Base-by-base conservation (phyloP, 2,797 vertebrate species). In the Brachyalestes nurse region DNA sequence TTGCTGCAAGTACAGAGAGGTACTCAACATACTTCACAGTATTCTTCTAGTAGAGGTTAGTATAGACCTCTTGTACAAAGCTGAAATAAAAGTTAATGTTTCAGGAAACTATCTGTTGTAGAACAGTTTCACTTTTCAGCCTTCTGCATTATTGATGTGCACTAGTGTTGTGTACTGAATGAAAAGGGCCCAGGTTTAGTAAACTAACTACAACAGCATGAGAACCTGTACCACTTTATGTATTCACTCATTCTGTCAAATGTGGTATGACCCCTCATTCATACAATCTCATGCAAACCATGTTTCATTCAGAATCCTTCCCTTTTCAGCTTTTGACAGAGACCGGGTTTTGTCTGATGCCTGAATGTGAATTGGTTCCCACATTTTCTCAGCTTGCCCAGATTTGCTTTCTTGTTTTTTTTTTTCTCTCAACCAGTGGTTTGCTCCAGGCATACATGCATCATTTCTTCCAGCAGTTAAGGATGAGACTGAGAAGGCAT, bases 381-480 rank as follows among this genome's bases (percentile, higher is more conserved):
- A 77, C n/a, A 86, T 81, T 80, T 76, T 72, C 71, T 58, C 71
- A 0, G 47, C 75, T 73, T 80, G 72, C 74, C 10, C 83, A 66
- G 62, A 85, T 85, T 88, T 74, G 71, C 62, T 34, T 19, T 77
- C 23, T 74, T 78, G 7, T 60, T 8, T 14, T 28, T 86, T 84
- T 25, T 78, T 62, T 71, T 62, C 55, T 21, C 60, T 58, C 51
- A 38, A 60, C 71, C 81, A 83, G 79, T 23, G 51, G 51, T 55
- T 28, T 51, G 60, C 83, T 76, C 47, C 28, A 65, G 60, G 72
- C 45, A 57, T 19, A 84, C 86, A 82, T 85, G 67, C 78, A 82
- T 83, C 81, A 65, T 80, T 81, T 88, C 74, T 77, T 86, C 75
- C 82, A 80, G 79, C 86, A 75, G 73, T 60, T n/a, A 75, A 60